Percentiles rank a stretch among this genome's conserved stretches.
Evolutionary conservation across 2,113 vertebrate species (phyloP).

Genomic region (Prinia subflava): DNA sequence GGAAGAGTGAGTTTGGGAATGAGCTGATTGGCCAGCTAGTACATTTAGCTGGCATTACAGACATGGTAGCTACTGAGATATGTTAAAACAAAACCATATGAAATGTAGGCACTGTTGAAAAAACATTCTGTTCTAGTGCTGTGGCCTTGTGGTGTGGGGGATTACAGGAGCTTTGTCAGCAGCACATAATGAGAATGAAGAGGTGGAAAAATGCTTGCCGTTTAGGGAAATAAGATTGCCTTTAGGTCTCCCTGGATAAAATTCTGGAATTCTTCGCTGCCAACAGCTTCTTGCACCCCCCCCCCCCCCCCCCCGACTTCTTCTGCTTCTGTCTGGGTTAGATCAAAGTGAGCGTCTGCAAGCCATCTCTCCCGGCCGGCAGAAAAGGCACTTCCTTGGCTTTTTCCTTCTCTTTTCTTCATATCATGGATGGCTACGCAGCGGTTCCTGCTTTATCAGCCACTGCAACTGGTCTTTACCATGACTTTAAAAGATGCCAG

Average conservation of each 20-base stretch:
- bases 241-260: not conserved
- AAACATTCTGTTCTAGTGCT: not conserved
- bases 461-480: no score
- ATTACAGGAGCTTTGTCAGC: not conserved
- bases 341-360: no score
- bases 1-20: not conserved
- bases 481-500: no score
- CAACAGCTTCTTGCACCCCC: no score
- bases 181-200: not conserved
- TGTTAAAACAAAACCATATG: not conserved
- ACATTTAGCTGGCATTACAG: not conserved
- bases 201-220: not conserved
- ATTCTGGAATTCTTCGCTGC: no score
- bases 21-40: not conserved
- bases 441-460: no score
- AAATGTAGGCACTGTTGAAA: conserved; percentile 23
- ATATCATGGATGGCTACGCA: no score
- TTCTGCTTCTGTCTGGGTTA: no score
- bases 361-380: no score
- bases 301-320: no score
- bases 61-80: not conserved
- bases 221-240: not conserved
- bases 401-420: no score
- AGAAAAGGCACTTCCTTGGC: no score
- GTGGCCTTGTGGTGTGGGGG: not conserved